Evolutionary conservation across 2,888 invertebrate species (phyloP), one percentile per base, ranked within the genome.

Genomic region (Acrobasis suavella): DNA sequence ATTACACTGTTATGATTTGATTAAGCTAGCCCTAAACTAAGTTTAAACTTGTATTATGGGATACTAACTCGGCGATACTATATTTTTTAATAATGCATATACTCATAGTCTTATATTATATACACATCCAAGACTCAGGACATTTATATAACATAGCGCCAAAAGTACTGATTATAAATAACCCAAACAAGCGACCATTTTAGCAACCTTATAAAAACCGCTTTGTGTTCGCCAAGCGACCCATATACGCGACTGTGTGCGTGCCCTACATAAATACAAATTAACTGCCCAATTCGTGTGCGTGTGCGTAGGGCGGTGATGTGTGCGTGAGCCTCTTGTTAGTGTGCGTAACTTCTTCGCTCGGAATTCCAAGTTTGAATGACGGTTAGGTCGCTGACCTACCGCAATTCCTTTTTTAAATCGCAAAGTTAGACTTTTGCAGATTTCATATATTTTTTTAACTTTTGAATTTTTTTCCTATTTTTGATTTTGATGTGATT

Each of bases 381-480:
- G 90, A 87, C 89, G 89, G 82, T 84, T 83, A 85, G 90, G 90
- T 91, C 86, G 83, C 88, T 88, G 88, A 91, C 90, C 91, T 89
- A 88, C 72, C 85, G 76, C 84, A 87, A 85, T 75, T 69, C 56
- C 50, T 60, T 60, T 60, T 60, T 60, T 32, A 50, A 60, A 60
- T 50, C 32, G 50, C 12, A 12, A 37, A 60, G 38, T 50, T 51
- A 46, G 56, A 16, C 6, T 59, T 38, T 59, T 60, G 50, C 15
- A 15, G 50, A 49, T 16, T 56, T 56, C 56, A 9, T 17, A 9
- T 17, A 56, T 56, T 50, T 58, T 14, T 2, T 14, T 32, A 37
- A 37, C 16, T 62, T 62, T 49, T 49, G 12, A 14, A 38, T 15
- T 37, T 38, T 16, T 38, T 16, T 14, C 2, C 46, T 22, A 2